Base-by-base conservation (phyloP, 1,140 invertebrate species). In the Spodoptera frugiperda region DNA sequence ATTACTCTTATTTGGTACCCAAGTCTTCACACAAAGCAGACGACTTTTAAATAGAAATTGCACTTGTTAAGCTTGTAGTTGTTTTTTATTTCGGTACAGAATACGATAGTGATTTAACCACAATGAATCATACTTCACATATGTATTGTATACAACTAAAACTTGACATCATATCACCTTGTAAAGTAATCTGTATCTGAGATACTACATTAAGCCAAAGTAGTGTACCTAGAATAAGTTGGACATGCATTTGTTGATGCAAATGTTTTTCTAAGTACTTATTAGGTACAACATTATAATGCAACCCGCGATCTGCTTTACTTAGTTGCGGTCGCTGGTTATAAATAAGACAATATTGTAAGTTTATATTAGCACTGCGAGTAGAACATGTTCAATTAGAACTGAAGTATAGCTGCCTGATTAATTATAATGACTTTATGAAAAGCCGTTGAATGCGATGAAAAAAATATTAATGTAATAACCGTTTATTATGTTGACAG, bases 401-500 rank as follows among this genome's bases (percentile, higher is more conserved):
- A 67, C 5, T n/a, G 63, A 54, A 55, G 30, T n/a, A 15, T 54
- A 33, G 67, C 49, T 12, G 49, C 25, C 11, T 71, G 67, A 71
- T 71, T 54, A 54, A 55, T 71, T 55, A 55, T 54, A 39, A 54
- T 15, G n/a, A 53, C 51, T 55, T 71, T 44, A 12, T 54, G 44
- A 11, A 54, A 53, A 54, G 33, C 15, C 4, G 19, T 71, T 39
- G 15, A 9, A 44, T 39, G 49, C 44, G 9, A 14, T 15, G 14
- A 33, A 33, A 71, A 55, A 44, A 17, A 55, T 54, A 39, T 54
- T 54, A 55, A 59, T 54, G 51, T 54, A 54, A 71, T 71, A 54
- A 71, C 54, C 67, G 67, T 71, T 55, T 44, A 71, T 71, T 19
- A 71, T 71, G 51, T 44, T 71, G 67, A 39, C 67, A 71, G 67